Percentiles rank a stretch among this genome's conserved stretches.
These are phyloP conservation scores for Yponomeuta cagnagella DNA, from an alignment of 2,888 invertebrate species.

Conservation along the genomic window DNA sequence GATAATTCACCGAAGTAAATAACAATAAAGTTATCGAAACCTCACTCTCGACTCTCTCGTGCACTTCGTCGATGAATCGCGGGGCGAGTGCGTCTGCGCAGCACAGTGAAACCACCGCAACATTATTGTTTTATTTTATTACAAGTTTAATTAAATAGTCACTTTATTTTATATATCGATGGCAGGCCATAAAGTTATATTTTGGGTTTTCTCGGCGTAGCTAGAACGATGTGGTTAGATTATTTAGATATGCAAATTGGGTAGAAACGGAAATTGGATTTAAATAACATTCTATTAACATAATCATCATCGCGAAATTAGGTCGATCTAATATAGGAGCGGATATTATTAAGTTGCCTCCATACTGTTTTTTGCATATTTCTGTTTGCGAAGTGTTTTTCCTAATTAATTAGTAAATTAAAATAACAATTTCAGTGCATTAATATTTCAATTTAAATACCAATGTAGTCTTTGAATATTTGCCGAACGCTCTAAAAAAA, in stretches of 20 bases:
- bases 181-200: neutral
- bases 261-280: conserved; percentile 2
- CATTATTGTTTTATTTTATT: conserved; percentile 34
- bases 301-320: neutral
- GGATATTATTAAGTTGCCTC: neutral
- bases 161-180: neutral
- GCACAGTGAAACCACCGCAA: conserved; percentile 30
- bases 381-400: neutral
- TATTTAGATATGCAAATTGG: conserved; percentile 1
- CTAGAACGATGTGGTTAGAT: neutral
- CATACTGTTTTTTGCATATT: neutral
- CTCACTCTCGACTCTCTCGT: conserved; percentile 51
- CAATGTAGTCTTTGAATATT: neutral
- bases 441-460: neutral
- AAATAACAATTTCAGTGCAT: neutral
- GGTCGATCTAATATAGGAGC: neutral
- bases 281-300: conserved; percentile 1
- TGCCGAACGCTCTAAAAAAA: no score
- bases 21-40: conserved; percentile 72
- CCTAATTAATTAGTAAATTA: neutral
- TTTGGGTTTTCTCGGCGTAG: neutral
- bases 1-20: conserved; percentile 72
- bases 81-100: conserved; percentile 29
- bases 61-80: conserved; percentile 73
- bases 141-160: conserved; percentile 45